Evolutionary conservation across 2,888 invertebrate genomes (phyloP).

Genomic region (Stenodema calcarata): DNA sequence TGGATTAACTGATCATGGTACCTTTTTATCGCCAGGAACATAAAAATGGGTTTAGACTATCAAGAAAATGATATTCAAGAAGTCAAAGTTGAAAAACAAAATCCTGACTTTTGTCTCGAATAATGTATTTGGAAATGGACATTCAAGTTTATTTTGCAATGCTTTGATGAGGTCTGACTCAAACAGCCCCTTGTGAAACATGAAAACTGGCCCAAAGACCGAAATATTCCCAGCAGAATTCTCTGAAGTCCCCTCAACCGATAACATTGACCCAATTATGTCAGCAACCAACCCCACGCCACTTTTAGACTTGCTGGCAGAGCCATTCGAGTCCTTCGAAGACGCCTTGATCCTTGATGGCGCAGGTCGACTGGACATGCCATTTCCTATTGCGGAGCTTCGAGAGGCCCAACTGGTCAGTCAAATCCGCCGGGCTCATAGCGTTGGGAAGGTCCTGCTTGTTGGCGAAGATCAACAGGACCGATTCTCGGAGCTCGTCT

Average conservation of each 20-base stretch:
- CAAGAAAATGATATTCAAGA: too few species aligned
- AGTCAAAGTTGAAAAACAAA: too few species aligned
- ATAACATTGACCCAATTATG: neutral
- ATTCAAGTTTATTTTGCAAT: too few species aligned
- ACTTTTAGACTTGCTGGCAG: conserved; percentile 75
- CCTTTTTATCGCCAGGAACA: too few species aligned
- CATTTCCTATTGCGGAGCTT: conserved; percentile 65
- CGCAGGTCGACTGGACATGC: conserved; percentile 97
- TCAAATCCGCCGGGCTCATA: conserved; percentile 92
- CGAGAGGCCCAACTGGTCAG: conserved; percentile 84
- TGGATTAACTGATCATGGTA: too few species aligned
- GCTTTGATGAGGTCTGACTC: too few species aligned
- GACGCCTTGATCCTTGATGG: conserved; percentile 91
- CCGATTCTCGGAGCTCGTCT: conserved; percentile 93
- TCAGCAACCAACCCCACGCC: neutral
- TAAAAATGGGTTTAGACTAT: too few species aligned
- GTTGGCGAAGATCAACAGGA: conserved; percentile 92
- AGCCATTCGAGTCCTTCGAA: conserved; percentile 98
- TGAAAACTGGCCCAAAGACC: neutral
- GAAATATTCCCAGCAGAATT: neutral
- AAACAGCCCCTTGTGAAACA: too few species aligned
- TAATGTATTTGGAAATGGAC: too few species aligned
- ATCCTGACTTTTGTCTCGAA: too few species aligned
- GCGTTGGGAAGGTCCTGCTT: conserved; percentile 96
- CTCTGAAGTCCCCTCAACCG: neutral